Base-by-base conservation (phyloP, 2,797 vertebrate genomes). In the Xyrichtys novacula region DNA sequence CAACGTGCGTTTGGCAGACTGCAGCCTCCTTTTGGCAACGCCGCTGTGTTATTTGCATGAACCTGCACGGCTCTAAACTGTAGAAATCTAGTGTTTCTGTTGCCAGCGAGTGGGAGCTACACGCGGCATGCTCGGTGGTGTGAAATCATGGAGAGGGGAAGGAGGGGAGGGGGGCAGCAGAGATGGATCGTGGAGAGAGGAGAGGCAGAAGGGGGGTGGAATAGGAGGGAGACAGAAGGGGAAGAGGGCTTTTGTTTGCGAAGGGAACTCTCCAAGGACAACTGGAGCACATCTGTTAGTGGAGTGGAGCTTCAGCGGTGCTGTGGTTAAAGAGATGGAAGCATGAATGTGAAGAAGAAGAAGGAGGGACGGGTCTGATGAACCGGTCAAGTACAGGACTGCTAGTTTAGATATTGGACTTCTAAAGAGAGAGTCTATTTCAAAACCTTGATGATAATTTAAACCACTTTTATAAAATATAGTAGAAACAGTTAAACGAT, bases 91-190 rank as follows among this genome's bases (percentile, higher is more conserved):
- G 64, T 85, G 82, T 85, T 89, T 85, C 59, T 87, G 80, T 88
- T 91, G 86, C 88, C 88, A 89, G 90, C 60, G 88, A 91, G 91
- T 90, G 87, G 89, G 90, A 92, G 86, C 85, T 67, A 83, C 91
- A 89, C 63, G 76, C 88, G 36, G 85, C 79, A 74, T 85, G 90
- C 84, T 91, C 86, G 86, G 73, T 78, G 78, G 87, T 89, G 91
- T 89, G 91, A 92, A 90, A 91, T 83, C 11, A 47, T 74, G 60
- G 74, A n/a, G 66, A 64, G 72, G 44, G 23, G n/a, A 62, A 64
- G 71, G 40, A 19, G 20, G 67, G 2, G 79, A 66, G 2, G 79
- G 36, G 78, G 57, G 84, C 59, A 74, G 74, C 65, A 1, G 84
- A 79, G 82, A 76, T 63, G 80, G 80, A 80, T 71, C 43, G 79